These are phyloP conservation scores for Chloroceryle inda DNA, from an alignment of 2,797 vertebrate genomes.

Conservation along the genomic window DNA sequence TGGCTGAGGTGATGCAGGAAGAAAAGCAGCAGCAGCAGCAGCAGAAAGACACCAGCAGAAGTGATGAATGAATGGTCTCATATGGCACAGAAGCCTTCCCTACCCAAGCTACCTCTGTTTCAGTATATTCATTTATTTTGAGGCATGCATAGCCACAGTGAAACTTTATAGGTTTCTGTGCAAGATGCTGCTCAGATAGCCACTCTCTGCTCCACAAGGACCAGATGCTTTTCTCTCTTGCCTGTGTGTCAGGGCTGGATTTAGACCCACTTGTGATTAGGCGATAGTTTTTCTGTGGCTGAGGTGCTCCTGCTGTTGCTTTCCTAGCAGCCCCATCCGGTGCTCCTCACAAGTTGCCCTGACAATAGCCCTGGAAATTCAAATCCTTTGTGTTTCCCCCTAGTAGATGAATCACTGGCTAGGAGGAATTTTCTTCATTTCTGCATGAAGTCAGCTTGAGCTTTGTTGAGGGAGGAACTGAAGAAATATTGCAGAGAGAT, in stretches of 20 bases:
- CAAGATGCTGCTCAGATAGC: not conserved
- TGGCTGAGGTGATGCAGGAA: not conserved
- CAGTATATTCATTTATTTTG: not conserved
- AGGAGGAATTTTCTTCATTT: not conserved
- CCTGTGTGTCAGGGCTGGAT: not conserved
- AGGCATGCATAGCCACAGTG: fast-evolving
- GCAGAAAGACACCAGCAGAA: not conserved
- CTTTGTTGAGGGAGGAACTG: not conserved
- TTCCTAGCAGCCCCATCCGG: not conserved
- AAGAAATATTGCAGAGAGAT: slow-evolving; percentile 25
- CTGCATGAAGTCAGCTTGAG: not conserved
- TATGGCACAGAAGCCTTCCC: not conserved
- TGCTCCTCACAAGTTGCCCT: not conserved
- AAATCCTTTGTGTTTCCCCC: not conserved
- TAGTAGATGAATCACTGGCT: not conserved
- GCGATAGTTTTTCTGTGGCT: not conserved
- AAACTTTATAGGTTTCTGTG: not conserved
- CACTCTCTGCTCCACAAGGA: not conserved
- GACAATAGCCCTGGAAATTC: not conserved
- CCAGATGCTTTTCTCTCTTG: not conserved
- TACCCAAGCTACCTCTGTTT: not conserved
- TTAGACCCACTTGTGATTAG: not conserved
- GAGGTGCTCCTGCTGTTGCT: not conserved
- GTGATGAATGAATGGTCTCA: not conserved
- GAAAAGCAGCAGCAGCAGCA: not conserved